phyloP scores from a whole-genome alignment of 2,888 invertebrate species.

The Ditylenchus weischeri region DNA sequence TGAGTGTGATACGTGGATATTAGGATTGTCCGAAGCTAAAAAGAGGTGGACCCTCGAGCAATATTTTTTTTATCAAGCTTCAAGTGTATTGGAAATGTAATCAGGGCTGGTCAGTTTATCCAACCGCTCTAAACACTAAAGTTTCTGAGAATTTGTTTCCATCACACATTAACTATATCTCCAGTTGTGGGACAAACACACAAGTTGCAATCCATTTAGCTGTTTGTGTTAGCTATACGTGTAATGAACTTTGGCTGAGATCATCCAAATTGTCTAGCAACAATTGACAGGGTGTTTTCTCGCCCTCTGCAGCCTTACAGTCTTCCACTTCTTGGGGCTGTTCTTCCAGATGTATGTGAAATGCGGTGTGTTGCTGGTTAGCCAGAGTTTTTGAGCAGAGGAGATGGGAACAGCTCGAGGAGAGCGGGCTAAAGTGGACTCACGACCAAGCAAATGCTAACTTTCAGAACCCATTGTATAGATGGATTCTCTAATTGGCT shows the following conservation, averaged over 20 bases:
- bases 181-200: slow-evolving; percentile 41
- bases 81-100: too few species aligned
- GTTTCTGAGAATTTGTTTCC: too few species aligned
- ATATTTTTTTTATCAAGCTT: too few species aligned
- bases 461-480: slow-evolving; percentile 46
- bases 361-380: slow-evolving; percentile 36
- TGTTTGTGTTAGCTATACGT: slow-evolving; percentile 44
- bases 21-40: too few species aligned
- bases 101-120: too few species aligned
- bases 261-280: slow-evolving; percentile 19
- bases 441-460: slow-evolving; percentile 52
- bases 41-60: too few species aligned
- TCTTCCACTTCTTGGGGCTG: slow-evolving; percentile 55
- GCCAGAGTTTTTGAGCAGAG: slow-evolving; percentile 40
- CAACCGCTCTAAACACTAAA: too few species aligned
- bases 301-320: slow-evolving; percentile 29
- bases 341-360: slow-evolving; percentile 58
- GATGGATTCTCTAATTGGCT: slow-evolving; percentile 35
- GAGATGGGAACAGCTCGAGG: slow-evolving; percentile 48
- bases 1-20: too few species aligned
- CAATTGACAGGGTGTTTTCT: slow-evolving; percentile 23
- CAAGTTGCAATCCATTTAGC: slow-evolving; percentile 33
- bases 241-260: slow-evolving; percentile 21
- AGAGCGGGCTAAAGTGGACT: slow-evolving; percentile 57
- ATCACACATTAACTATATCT: slow-evolving; percentile 23